Percentiles rank a stretch among this genome's conserved stretches.
These are phyloP conservation scores for Reticulitermes speratus DNA, from an alignment of 1,140 invertebrate species.

Conservation along the genomic window DNA sequence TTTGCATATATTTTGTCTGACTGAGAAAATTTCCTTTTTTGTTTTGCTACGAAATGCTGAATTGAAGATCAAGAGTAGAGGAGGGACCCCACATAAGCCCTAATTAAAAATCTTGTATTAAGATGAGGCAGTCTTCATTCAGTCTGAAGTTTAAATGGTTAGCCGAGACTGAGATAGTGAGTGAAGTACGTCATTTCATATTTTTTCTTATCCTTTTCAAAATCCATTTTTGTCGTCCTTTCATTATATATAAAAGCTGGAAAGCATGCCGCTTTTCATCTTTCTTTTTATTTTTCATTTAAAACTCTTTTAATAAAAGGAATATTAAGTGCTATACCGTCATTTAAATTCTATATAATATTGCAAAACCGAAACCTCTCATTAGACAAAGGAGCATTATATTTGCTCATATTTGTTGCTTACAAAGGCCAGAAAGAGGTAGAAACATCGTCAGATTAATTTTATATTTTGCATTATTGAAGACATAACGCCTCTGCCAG, in stretches of 20 bases:
- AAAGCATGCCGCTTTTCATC: not conserved
- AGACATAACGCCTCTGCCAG: too few relatives aligned
- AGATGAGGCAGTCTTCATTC: not conserved
- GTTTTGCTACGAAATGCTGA: not conserved
- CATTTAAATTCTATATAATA: not conserved
- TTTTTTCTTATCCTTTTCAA: conserved; percentile 1
- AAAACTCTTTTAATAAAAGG: not conserved
- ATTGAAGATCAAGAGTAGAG: not conserved
- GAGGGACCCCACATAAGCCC: not conserved
- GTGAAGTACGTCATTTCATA: not conserved
- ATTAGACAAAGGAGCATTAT: not conserved
- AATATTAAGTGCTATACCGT: not conserved
- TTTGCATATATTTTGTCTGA: not conserved
- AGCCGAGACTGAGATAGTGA: not conserved
- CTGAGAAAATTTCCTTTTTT: not conserved
- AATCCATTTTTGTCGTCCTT: not conserved
- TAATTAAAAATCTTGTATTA: not conserved
- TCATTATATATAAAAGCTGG: not conserved
- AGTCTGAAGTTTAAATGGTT: not conserved
- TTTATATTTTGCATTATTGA: too few relatives aligned
- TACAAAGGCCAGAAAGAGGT: not conserved
- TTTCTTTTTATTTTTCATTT: not conserved
- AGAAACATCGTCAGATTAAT: not conserved
- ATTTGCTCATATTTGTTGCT: not conserved
- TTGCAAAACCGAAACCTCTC: not conserved